Conservation (phyloP, 2,888 invertebrate genomes). For the Sepiola atlantica region DNA sequence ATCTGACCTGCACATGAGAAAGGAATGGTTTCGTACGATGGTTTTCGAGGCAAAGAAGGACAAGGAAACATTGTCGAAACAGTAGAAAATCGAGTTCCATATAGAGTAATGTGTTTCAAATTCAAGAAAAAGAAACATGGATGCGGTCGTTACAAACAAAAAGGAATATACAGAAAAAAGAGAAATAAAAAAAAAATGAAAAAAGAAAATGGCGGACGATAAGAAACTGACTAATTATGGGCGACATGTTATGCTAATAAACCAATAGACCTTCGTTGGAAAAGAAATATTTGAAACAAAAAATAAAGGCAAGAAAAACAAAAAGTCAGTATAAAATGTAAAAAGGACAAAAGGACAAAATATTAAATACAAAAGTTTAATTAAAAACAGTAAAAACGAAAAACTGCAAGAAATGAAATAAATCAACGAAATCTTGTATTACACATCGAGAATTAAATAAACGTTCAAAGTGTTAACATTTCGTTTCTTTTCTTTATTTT, state of each 20-base stretch:
- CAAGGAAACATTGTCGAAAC: neutral
- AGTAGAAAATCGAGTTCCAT: neutral
- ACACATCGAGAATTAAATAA: neutral
- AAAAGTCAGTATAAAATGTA: neutral
- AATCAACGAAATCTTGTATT: neutral
- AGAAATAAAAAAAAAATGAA: neutral
- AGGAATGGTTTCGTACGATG: conserved; percentile 32
- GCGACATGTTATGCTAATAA: neutral
- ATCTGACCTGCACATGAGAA: conserved; percentile 32
- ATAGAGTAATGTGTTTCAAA: neutral
- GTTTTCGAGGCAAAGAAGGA: neutral
- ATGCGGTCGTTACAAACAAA: neutral
- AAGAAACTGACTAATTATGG: neutral
- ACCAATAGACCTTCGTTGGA: neutral
- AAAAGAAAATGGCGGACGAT: neutral
- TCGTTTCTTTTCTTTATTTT: neutral
- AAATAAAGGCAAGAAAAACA: neutral
- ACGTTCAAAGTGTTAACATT: neutral
- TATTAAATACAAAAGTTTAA: neutral
- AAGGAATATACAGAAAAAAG: neutral
- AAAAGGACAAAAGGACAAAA: neutral
- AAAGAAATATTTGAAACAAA: neutral
- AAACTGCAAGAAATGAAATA: neutral
- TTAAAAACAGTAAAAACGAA: neutral
- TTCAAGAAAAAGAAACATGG: too few species aligned